Base-by-base conservation (phyloP, 2,797 vertebrate genomes). In the Crenuchus spilurus region DNA sequence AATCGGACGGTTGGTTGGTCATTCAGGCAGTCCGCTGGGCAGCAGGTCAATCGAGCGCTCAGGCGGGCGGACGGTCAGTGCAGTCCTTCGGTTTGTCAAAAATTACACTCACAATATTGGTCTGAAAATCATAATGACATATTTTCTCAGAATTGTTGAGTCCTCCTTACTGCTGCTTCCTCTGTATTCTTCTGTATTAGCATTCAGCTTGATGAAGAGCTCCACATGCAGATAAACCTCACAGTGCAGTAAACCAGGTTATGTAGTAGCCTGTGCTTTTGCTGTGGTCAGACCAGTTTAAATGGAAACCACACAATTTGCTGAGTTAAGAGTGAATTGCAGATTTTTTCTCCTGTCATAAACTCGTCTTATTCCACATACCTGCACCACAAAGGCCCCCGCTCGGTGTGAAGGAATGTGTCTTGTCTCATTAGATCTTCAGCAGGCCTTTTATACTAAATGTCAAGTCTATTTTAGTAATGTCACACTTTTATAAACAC, bases 391-490 rank as follows among this genome's bases (percentile, higher is more conserved):
- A 68, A n/a, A 5, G 28, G 8, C 11, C 26, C 42, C 5, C 39
- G 8, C 44, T 65, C 33, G 24, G 57, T 46, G 28, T 24, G 2
- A 30, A 74, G 39, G 18, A 62, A 67, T 72, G 44, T 8, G 6
- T 63, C 33, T 55, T 70, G 48, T 61, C 70, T 72, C 31, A 75
- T 63, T 78, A 26, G 30, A 72, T 58, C 49, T 46, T 30, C 37
- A 8, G 28, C 51, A 72, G 51, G 39, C 72, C 13, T 64, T 78
- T 78, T 62, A 51, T 68, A 51, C 33, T 66, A 73, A 73, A 82
- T 82, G 62, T 82, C 74, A 70, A 46, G 37, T 20, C 63, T 70
- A 20, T 70, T 63, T 74, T 57, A 67, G 75, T 65, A 44, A 44
- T 22, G 52, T 61, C 30, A 54, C 57, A 37, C 63, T 37, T 70